Evolutionary conservation across 2,797 vertebrate species (phyloP), one percentile per base, ranked within the genome.

Genomic region (Syngnathus acus): DNA sequence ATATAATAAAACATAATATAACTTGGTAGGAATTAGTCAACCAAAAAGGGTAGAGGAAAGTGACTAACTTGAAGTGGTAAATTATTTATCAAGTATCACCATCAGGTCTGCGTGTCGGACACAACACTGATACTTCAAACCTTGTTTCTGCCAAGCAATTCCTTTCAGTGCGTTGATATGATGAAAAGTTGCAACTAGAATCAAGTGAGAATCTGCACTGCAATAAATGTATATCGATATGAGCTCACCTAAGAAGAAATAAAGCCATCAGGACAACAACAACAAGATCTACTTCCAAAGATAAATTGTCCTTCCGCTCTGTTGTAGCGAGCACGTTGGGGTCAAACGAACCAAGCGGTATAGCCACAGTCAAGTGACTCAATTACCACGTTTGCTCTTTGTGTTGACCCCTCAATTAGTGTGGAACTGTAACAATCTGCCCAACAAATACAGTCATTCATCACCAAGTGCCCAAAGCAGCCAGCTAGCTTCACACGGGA

Each of bases 361-460:
- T 86, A 90, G 80, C 88, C 91, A 87, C 92, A 93, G 92, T 92
- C 93, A 94, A 94, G 92, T 90, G 91, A 89, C 88, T 92, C 93
- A 94, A 94, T 97, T 94, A 97, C 93, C 89, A 79, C 83, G 92
- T 94, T 92, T 92, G 94, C 92, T 93, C 92, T 83, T 83, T 89
- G 91, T 87, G 91, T 89, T 95, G 94, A 92, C 89, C 92, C 90
- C 89, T 92, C 93, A 96, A 97, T 97, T 95, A 97, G 94, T 88
- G 92, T 90, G 91, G 92, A 91, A 91, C 94, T 92, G 94, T 94
- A 95, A 94, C 95, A 96, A 95, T 91, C 93, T 93, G 90, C 92
- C 91, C 89, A 91, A 90, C 92, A 93, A 96, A 94, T 90, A 91
- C 92, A 92, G 92, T 92, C 93, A 98, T 98, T 94, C 93, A 97